phyloP scores from a whole-genome alignment of 92 coral and sea anemone genomes.

The Blastomussa wellsi region DNA sequence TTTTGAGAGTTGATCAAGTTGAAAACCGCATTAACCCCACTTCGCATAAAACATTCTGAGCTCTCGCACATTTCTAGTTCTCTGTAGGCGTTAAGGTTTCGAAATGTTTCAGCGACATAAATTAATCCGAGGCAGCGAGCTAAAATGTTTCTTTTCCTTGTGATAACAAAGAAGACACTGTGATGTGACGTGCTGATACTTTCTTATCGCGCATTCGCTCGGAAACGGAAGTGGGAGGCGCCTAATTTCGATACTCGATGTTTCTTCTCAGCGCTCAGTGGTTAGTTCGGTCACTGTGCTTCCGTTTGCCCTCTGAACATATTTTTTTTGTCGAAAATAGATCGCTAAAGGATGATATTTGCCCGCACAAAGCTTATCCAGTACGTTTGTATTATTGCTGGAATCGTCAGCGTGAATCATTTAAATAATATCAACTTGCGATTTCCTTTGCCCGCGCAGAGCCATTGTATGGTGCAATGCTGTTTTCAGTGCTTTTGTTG shows the following conservation, averaged over 20 bases:
- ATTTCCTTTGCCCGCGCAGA: background rate
- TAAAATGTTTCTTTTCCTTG: constrained; percentile 14
- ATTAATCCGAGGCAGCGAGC: background rate
- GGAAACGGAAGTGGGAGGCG: constrained; percentile 60
- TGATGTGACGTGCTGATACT: constrained; percentile 39
- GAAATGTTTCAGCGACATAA: constrained; percentile 3
- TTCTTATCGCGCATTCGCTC: constrained; percentile 30
- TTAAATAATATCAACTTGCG: constrained; percentile 3
- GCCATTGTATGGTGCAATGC: background rate
- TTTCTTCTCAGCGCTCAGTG: constrained; percentile 29
- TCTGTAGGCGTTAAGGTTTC: background rate
- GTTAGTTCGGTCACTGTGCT: constrained; percentile 25
- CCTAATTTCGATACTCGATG: constrained; percentile 32
- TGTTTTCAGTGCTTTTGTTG: constrained; percentile 6
- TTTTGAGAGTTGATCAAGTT: background rate
- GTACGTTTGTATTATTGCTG: constrained; percentile 7
- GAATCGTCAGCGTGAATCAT: constrained; percentile 2
- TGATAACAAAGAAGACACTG: constrained; percentile 10
- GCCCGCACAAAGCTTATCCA: constrained; percentile 16
- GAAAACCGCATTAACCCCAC: constrained; percentile 11
- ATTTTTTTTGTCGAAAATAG: constrained; percentile 16
- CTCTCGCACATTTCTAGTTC: background rate
- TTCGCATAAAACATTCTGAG: background rate
- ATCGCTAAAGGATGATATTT: constrained; percentile 30
- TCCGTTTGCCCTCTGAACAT: constrained; percentile 31